Conservation (phyloP, 2,113 vertebrate genomes). For the Ovis canadensis region DNA sequence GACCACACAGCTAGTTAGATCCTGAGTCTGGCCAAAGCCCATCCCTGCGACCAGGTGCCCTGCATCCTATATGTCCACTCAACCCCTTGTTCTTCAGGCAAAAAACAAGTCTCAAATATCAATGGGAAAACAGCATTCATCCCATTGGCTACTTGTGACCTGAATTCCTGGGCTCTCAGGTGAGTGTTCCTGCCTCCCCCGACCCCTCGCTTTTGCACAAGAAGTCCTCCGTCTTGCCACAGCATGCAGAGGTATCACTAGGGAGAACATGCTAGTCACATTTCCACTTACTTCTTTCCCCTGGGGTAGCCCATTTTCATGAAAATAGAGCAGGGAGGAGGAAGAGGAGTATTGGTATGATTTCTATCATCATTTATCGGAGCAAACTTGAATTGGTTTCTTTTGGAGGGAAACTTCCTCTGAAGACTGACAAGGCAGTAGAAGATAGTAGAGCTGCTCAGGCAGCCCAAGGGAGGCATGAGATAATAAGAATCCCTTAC, state of each 20-base stretch:
- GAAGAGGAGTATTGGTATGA: background rate
- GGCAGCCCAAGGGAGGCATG: background rate
- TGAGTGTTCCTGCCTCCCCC: background rate
- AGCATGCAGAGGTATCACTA: background rate
- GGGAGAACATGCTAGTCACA: background rate
- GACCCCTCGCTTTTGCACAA: fast-evolving
- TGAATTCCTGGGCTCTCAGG: background rate
- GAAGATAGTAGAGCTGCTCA: background rate
- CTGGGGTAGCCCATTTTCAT: background rate
- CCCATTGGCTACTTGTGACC: background rate
- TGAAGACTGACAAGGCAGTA: background rate
- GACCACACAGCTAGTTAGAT: background rate
- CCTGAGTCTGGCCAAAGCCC: background rate
- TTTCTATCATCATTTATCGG: conserved; percentile 8
- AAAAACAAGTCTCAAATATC: background rate
- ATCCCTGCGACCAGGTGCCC: background rate
- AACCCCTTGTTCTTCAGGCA: background rate
- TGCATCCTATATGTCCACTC: background rate
- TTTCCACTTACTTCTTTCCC: background rate
- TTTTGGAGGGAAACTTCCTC: conserved; percentile 18
- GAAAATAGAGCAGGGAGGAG: background rate
- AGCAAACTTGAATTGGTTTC: conserved; percentile 49
- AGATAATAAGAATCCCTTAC: background rate
- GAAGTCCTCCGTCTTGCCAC: background rate
- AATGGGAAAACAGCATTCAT: background rate